Conservation (phyloP, 2,113 vertebrate species). For the Pseudorhombus dupliciocellatus region DNA sequence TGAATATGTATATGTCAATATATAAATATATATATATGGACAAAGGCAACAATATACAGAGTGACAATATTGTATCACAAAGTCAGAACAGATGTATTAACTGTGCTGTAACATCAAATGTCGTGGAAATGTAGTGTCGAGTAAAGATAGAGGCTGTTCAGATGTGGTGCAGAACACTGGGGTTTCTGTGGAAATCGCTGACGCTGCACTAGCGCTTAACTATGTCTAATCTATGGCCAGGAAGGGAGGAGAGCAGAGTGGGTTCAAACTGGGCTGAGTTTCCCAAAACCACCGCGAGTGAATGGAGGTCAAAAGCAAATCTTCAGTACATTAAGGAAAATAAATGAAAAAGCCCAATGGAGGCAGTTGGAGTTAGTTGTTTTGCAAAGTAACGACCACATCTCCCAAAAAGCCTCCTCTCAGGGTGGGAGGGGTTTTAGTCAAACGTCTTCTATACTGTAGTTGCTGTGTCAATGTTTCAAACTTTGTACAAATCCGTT, state of each 20-base stretch:
- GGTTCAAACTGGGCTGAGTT: slow-evolving; percentile 47
- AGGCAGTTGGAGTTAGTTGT: not conserved
- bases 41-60: slow-evolving; percentile 73
- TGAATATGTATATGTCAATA: not conserved
- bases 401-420: not conserved
- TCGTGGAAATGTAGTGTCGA: slow-evolving; percentile 63
- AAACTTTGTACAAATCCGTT: not conserved
- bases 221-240: slow-evolving; percentile 26
- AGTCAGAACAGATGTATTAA: slow-evolving; percentile 60
- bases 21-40: slow-evolving; percentile 35
- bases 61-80: slow-evolving; percentile 66
- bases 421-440: not conserved
- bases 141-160: slow-evolving; percentile 68
- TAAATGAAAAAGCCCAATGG: not conserved
- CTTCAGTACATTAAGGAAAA: not conserved
- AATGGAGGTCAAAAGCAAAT: not conserved
- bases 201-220: slow-evolving; percentile 29
- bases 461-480: not conserved
- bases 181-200: slow-evolving; percentile 48
- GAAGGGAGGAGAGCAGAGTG: slow-evolving; percentile 63
- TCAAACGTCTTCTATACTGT: not conserved
- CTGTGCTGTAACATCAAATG: slow-evolving; percentile 71
- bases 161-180: slow-evolving; percentile 56
- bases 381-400: not conserved
- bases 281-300: slow-evolving; percentile 37